Base-by-base conservation (phyloP, 2,888 invertebrate genomes). In the Helicoverpa assulta region DNA sequence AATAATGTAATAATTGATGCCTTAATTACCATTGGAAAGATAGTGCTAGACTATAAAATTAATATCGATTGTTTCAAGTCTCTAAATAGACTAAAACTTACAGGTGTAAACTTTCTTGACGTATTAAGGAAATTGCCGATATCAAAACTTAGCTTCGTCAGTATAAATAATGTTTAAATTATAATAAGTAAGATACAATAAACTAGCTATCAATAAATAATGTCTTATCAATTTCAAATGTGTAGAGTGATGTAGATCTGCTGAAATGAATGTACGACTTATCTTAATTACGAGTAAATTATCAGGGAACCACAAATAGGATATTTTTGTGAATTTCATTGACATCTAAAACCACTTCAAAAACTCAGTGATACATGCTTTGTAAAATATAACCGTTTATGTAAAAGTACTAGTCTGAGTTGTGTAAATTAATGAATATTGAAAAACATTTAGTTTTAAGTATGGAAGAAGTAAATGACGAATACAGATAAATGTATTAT, bases 401-500 rank as follows among this genome's bases (percentile, higher is more conserved):
- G 5, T 43, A 16, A 14, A 43, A 43, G 16, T 43, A 43, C 43
- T 40, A 4, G 12, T 50, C 18, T 50, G 18, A 10, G n/a, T 50
- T 50, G 10, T 14, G 37, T 29, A 8, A 5, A 14, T 0, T 2
- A n/a, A n/a, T n/a, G 5, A 37, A n/a, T 7, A 14, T 21, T 26
- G 7, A 16, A 8, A 57, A 52, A 56, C 6, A 19, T 21, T 43
- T n/a, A 29, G 29, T 19, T 53, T 29, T n/a, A 5, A 5, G 55
- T 51, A 52, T 50, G 2, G 18, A n/a, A 26, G 14, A 47, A 14
- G 69, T 75, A 14, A 53, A 14, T 53, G 75, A 18, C 19, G 18
- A 10, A 53, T 51, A 58, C 57, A 76, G 29, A 12, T 52, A 16
- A 68, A 74, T 74, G 75, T 58, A 21, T 16, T 57, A 51, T 55